Conservation (phyloP, 1,140 invertebrate species). For the Vanessa atalanta region DNA sequence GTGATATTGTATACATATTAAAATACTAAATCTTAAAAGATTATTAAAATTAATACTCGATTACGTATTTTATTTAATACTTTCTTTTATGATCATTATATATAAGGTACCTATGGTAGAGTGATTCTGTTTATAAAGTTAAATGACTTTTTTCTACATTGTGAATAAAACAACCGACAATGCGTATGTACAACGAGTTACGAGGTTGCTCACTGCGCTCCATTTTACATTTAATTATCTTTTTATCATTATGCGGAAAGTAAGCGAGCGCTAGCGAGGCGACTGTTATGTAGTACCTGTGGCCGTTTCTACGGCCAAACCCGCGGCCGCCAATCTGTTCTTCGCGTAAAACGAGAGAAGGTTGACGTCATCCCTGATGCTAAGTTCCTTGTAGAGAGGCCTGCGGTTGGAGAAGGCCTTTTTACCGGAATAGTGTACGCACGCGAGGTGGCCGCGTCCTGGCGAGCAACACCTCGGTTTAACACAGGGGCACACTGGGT, state of each 20-base stretch:
- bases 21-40: too few species aligned
- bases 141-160: not conserved
- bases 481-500: slow-evolving; percentile 62
- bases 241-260: slow-evolving; percentile 71
- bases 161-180: slow-evolving; percentile 13
- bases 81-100: too few species aligned
- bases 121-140: slow-evolving; percentile 3
- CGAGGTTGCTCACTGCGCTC: slow-evolving; percentile 48
- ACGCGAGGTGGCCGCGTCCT: slow-evolving; percentile 88
- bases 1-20: too few species aligned
- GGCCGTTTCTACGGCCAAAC: slow-evolving; percentile 71
- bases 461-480: slow-evolving; percentile 72
- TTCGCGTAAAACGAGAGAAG: slow-evolving; percentile 89
- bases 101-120: not conserved
- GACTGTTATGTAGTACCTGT: slow-evolving; percentile 71
- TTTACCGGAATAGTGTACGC: slow-evolving; percentile 89
- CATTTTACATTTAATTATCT: slow-evolving; percentile 46
- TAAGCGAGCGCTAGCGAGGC: slow-evolving; percentile 67
- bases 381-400: slow-evolving; percentile 84
- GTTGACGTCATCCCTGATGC: slow-evolving; percentile 86
- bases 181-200: slow-evolving; percentile 37
- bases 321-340: slow-evolving; percentile 84
- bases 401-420: slow-evolving; percentile 87
- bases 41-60: too few species aligned
- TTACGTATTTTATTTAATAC: too few species aligned